Conservation (phyloP, 2,888 invertebrate species). For the Julus scandinavius region DNA sequence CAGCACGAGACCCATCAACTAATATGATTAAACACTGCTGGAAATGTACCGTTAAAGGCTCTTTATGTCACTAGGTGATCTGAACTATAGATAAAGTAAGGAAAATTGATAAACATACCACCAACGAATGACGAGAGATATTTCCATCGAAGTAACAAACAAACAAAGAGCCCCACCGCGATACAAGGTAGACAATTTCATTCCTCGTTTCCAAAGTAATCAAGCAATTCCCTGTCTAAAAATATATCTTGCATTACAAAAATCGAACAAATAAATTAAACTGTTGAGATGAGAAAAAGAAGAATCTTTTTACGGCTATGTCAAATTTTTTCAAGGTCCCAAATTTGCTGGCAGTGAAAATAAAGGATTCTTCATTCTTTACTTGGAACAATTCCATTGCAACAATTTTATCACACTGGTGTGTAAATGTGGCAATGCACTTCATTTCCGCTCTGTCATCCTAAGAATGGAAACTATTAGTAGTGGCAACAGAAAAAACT, state of each 20-base stretch:
- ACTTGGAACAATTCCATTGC: neutral
- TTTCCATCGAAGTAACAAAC: neutral
- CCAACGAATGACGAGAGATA: neutral
- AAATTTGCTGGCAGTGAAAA: neutral
- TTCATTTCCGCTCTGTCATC: neutral
- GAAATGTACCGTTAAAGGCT: too few species aligned
- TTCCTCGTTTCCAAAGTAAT: neutral
- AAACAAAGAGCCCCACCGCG: conserved; percentile 16
- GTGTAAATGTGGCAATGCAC: neutral
- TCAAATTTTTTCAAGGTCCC: conserved; percentile 23
- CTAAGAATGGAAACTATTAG: neutral
- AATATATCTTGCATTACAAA: neutral
- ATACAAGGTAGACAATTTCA: neutral
- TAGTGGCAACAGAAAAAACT: neutral
- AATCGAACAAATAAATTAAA: too few species aligned
- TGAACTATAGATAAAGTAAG: neutral
- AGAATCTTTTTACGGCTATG: neutral
- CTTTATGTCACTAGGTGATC: too few species aligned
- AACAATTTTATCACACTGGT: conserved; percentile 6
- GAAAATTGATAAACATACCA: neutral
- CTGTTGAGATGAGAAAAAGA: neutral
- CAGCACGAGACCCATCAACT: neutral
- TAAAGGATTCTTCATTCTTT: neutral
- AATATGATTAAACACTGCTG: neutral
- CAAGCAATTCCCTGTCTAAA: conserved; percentile 1